Base-by-base conservation (phyloP, 2,797 vertebrate genomes). In the Heteromormyrus szaboi region DNA sequence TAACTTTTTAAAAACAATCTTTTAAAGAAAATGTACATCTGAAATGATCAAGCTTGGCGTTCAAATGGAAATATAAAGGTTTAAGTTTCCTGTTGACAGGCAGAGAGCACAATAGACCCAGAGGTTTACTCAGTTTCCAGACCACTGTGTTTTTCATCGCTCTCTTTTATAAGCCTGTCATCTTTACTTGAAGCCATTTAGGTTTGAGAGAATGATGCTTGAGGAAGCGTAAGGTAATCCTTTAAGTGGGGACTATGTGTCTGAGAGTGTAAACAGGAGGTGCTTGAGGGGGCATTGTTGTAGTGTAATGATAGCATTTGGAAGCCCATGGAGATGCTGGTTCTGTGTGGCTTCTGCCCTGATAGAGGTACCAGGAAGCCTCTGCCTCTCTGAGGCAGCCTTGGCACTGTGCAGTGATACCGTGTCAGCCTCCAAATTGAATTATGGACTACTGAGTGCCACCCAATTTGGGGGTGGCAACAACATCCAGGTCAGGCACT, bases 201-300 rank as follows among this genome's bases (percentile, higher is more conserved):
- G 84, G 59, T 89, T 59, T 53, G 84, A 72, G 48, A 50, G 90
- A 93, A 90, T 89, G 72, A 88, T 86, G 93, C 90, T 93, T 89
- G 92, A 91, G 95, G 93, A 93, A 94, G 95, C 90, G 93, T 92
- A 95, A 95, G 90, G 91, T 95, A 95, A 96, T 95, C 93, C 94
- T 95, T 95, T 95, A 96, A 95, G 92, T 92, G 92, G 93, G 92
- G 94, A 91, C 93, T 95, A 96, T 95, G 95, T 93, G 93, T 93
- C 93, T 95, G 92, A 93, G 93, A 94, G 94, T 96, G 91, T 96
- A 96, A 97, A 96, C 93, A 96, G 89, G 90, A 91, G 93, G 92
- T 92, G 92, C 92, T 94, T 95, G 94, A 95, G 95, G 94, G 91
- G 92, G 93, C 93, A 95, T 95, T 95, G 93, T 95, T 95, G 94